phyloP scores from a whole-genome alignment of 1,140 invertebrate genomes.

The Brachionus sp. region DNA sequence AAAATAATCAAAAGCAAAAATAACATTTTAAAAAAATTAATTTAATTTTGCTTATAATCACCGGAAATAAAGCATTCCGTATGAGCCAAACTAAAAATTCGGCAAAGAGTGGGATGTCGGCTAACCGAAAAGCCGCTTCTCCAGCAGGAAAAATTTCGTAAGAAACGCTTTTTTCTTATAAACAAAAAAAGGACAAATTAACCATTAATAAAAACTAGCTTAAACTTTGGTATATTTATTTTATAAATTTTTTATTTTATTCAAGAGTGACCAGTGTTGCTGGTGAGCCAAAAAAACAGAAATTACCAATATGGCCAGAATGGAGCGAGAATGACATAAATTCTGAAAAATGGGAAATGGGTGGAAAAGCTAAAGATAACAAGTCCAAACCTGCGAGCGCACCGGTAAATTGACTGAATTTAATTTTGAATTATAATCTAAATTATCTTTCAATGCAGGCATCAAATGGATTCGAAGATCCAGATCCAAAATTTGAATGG shows the following conservation, averaged over 20 bases:
- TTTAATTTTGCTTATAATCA: background rate
- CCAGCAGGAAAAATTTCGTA: conserved; percentile 27
- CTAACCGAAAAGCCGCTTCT: background rate
- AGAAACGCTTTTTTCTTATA: background rate
- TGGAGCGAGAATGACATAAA: conserved; percentile 59
- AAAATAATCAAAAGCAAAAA: conserved; percentile 2
- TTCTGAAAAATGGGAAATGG: conserved; percentile 59
- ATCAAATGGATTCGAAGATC: conserved; percentile 57
- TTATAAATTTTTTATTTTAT: no score
- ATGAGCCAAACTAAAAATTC: conserved; percentile 36
- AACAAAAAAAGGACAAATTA: background rate
- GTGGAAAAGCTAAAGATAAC: conserved; percentile 50
- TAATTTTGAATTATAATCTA: background rate
- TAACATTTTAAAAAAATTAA: conserved; percentile 18
- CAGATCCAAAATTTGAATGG: conserved; percentile 57
- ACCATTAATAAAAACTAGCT: background rate
- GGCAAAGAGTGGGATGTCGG: conserved; percentile 9
- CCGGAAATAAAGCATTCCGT: background rate
- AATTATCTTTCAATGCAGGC: background rate
- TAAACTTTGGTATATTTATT: no score
- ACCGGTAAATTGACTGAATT: conserved; percentile 47
- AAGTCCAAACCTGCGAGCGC: conserved; percentile 54
- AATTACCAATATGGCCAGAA: conserved; percentile 57
- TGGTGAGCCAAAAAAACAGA: conserved; percentile 52
- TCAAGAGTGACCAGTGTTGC: conserved; percentile 51